These are phyloP conservation scores for Sebastes taczanowskii DNA, from an alignment of 2,797 vertebrate species.

Conservation along the genomic window DNA sequence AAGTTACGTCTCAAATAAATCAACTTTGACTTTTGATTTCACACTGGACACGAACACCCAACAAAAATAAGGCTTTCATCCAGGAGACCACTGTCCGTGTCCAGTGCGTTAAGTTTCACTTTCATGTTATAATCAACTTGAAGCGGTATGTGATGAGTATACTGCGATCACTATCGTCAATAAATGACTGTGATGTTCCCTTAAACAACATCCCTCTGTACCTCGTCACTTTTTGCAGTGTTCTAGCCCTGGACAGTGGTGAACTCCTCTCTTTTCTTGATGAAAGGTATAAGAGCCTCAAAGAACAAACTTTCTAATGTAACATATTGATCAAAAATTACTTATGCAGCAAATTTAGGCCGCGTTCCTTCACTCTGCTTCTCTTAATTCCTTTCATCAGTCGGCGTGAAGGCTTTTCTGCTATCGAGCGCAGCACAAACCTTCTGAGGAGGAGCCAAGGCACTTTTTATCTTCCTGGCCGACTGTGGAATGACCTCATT, in stretches of 20 bases:
- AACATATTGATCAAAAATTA: slow-evolving; percentile 72
- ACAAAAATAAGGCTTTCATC: too few relatives aligned
- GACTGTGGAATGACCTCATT: slow-evolving; percentile 24
- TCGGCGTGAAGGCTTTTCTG: slow-evolving; percentile 30
- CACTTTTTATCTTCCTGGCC: not conserved
- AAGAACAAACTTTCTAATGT: slow-evolving; percentile 68
- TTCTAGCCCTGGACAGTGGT: not conserved
- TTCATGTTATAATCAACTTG: too few relatives aligned
- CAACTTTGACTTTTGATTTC: too few relatives aligned
- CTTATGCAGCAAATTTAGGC: slow-evolving; percentile 65
- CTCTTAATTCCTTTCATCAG: slow-evolving; percentile 70
- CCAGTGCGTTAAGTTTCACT: too few relatives aligned
- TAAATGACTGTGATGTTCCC: not conserved
- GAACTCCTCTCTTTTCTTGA: slow-evolving; percentile 45
- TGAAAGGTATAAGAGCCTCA: slow-evolving; percentile 47
- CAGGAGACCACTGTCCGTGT: too few relatives aligned
- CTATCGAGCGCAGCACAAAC: slow-evolving; percentile 43
- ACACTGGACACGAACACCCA: too few relatives aligned
- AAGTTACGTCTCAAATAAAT: too few relatives aligned
- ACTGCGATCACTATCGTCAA: not conserved
- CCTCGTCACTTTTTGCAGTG: slow-evolving; percentile 32
- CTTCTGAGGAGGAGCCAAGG: slow-evolving; percentile 8
- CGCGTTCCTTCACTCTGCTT: slow-evolving; percentile 25
- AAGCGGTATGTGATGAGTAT: too few relatives aligned
- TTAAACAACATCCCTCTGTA: not conserved